Percentiles rank a stretch among this genome's conserved stretches.
phyloP scores from a whole-genome alignment of 2,797 vertebrate genomes.

The Pristis pectinata region DNA sequence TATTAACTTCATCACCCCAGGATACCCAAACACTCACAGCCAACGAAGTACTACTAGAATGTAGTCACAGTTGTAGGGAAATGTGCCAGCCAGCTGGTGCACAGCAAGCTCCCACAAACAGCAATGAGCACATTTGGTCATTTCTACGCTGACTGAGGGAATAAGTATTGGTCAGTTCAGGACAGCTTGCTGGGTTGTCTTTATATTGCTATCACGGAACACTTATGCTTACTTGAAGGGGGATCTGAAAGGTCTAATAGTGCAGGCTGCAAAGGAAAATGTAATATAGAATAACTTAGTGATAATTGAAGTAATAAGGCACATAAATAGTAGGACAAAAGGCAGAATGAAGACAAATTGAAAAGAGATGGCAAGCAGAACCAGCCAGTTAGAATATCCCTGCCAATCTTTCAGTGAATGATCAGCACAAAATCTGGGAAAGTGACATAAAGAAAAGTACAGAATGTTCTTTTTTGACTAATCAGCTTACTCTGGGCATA shows the following conservation, averaged over 20 bases:
- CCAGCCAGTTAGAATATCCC: neutral
- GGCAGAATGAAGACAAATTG: neutral
- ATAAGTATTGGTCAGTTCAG: neutral
- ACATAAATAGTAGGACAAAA: neutral
- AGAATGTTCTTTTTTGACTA: neutral
- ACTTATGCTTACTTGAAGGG: neutral
- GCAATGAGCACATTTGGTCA: neutral
- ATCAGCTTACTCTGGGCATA: neutral
- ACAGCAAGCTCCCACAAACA: neutral
- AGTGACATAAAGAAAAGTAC: neutral
- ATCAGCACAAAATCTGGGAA: neutral
- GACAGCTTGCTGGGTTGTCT: neutral
- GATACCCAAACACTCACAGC: neutral
- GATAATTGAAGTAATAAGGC: neutral
- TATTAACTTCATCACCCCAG: neutral
- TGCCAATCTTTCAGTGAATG: neutral
- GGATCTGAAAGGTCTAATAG: neutral
- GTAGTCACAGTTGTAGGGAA: neutral
- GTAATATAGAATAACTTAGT: neutral
- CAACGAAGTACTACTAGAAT: neutral
- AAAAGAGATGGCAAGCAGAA: neutral
- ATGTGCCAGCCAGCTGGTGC: neutral
- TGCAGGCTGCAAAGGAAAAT: neutral
- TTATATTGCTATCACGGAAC: neutral
- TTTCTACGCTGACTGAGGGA: neutral